phyloP scores from a whole-genome alignment of 2,113 vertebrate species.

The Spheniscus mendiculus region DNA sequence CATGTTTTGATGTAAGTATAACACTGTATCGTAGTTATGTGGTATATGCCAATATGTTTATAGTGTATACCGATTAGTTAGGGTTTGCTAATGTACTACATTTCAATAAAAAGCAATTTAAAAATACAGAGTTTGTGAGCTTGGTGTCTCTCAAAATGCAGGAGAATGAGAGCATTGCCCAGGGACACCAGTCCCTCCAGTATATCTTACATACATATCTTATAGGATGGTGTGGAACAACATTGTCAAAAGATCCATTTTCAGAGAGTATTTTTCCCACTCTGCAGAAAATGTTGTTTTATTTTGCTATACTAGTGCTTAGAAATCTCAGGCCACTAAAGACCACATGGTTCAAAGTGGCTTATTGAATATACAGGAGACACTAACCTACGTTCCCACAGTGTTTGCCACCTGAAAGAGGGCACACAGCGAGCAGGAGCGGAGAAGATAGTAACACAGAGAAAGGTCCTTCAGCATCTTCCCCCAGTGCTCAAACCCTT shows the following conservation, averaged over 20 bases:
- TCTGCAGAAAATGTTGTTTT: background rate
- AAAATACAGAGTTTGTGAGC: background rate
- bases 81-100: slow-evolving; percentile 78
- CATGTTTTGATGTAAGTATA: slow-evolving; percentile 73
- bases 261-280: background rate
- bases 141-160: background rate
- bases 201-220: background rate
- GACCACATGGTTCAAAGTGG: background rate
- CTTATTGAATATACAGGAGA: background rate
- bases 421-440: background rate
- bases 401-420: background rate
- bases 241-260: background rate
- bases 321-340: background rate
- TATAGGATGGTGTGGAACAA: background rate
- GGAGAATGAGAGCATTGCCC: background rate
- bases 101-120: slow-evolving; percentile 80
- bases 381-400: background rate
- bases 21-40: slow-evolving; percentile 65
- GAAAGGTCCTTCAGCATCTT: background rate
- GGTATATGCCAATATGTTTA: slow-evolving; percentile 68
- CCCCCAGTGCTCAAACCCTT: background rate
- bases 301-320: background rate
- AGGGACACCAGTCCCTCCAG: background rate
- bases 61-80: slow-evolving; percentile 69
- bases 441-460: too few relatives aligned